These are phyloP conservation scores for Cephus pulcher DNA, from an alignment of 2,888 invertebrate genomes.

Conservation along the genomic window DNA sequence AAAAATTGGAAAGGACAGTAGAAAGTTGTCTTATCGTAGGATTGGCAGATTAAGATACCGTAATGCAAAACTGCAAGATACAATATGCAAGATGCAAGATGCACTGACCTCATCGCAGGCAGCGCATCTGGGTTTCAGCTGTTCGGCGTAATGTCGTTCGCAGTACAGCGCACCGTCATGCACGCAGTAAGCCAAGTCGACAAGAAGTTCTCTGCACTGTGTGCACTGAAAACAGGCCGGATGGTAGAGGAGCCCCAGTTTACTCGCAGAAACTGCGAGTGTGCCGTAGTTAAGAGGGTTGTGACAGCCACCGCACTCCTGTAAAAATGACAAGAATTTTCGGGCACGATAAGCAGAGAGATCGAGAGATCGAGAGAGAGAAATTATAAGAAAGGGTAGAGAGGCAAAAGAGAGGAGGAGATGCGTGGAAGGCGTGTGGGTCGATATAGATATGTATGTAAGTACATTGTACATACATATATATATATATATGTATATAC, in stretches of 20 bases:
- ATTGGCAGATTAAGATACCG: background rate
- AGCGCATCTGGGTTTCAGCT: slow-evolving; percentile 93
- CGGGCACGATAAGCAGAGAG: slow-evolving; percentile 11
- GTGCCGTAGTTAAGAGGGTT: slow-evolving; percentile 83
- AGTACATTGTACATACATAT: no score
- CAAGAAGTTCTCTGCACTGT: slow-evolving; percentile 90
- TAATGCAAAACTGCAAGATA: no score
- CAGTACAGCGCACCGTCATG: slow-evolving; percentile 90
- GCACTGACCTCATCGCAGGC: slow-evolving; percentile 98
- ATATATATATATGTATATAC: no score
- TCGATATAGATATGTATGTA: no score
- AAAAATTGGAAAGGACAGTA: no score
- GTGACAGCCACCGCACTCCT: slow-evolving; percentile 87
- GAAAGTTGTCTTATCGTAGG: no score
- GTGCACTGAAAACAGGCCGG: slow-evolving; percentile 93
- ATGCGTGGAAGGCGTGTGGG: no score
- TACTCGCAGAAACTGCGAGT: slow-evolving; percentile 86
- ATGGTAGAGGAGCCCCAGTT: slow-evolving; percentile 87
- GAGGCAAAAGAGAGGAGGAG: no score
- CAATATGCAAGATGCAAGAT: background rate
- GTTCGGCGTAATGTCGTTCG: slow-evolving; percentile 96
- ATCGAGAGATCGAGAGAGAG: slow-evolving; percentile 35
- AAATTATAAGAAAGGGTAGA: slow-evolving; percentile 9
- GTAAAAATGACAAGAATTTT: slow-evolving; percentile 54
- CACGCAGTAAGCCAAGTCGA: slow-evolving; percentile 96